These are phyloP conservation scores for Lordiphosa fenestrarum DNA, from an alignment of 2,888 invertebrate genomes.

Conservation along the genomic window DNA sequence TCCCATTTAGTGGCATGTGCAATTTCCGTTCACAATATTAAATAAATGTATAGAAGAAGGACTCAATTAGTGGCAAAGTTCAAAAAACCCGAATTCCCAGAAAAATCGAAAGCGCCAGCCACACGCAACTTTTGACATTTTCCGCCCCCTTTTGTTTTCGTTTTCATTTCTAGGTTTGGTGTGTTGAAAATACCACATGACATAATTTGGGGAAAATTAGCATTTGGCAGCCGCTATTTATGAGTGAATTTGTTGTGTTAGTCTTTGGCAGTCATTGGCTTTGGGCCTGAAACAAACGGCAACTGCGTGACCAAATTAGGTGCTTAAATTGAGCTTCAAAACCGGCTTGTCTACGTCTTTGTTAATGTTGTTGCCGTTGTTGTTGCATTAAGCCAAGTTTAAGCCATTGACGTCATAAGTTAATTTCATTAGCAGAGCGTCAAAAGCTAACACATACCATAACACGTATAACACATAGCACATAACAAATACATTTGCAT, in stretches of 20 bases:
- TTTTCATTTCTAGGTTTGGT: constrained; percentile 6
- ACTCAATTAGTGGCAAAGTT: constrained; percentile 31
- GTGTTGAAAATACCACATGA: constrained; percentile 47
- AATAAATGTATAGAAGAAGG: too few species aligned
- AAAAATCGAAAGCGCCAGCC: constrained; percentile 53
- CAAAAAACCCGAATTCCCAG: constrained; percentile 35
- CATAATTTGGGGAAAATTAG: constrained; percentile 51
- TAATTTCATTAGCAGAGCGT: constrained; percentile 40
- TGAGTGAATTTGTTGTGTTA: not conserved
- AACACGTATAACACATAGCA: too few species aligned
- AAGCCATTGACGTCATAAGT: constrained; percentile 41
- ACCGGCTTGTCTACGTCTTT: constrained; percentile 53
- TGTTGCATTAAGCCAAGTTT: constrained; percentile 27
- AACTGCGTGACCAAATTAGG: constrained; percentile 56
- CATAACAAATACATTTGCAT: constrained; percentile 13
- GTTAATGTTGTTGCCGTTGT: not conserved
- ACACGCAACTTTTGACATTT: constrained; percentile 70
- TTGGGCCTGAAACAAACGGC: too few species aligned
- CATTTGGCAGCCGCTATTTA: constrained; percentile 15
- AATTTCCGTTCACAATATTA: constrained; percentile 44
- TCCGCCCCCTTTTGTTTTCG: constrained; percentile 13
- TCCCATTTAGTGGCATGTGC: constrained; percentile 26
- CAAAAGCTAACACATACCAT: constrained; percentile 34
- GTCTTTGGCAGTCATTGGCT: constrained; percentile 7
- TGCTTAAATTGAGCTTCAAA: constrained; percentile 33